Evolutionary conservation across 64 coral and sea anemone species (phyloP).

Genomic region (Montipora efflorescens): DNA sequence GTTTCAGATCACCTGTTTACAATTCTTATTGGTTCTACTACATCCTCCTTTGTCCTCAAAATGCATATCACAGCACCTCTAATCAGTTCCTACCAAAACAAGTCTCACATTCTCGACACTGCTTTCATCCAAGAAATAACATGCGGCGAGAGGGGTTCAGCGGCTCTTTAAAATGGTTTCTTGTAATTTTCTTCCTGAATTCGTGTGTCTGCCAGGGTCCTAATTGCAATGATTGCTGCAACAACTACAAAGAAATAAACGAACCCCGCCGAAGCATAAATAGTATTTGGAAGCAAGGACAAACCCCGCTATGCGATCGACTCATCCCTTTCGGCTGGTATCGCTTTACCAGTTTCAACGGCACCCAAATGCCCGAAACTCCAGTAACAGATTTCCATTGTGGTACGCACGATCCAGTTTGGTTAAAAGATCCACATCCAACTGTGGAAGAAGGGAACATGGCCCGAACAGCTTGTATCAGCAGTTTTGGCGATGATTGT

Average conservation of each 20-base stretch:
- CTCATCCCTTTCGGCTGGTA: neutral
- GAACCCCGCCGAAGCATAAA: neutral
- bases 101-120: too few species aligned
- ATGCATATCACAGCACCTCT: too few species aligned
- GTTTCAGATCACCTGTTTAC: too few species aligned
- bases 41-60: too few species aligned
- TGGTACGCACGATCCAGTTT: constrained; percentile 59
- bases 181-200: too few species aligned
- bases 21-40: too few species aligned
- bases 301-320: constrained; percentile 37
- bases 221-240: neutral
- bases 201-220: too few species aligned
- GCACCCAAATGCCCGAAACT: constrained; percentile 3
- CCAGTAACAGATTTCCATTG: neutral
- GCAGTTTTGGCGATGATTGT: neutral
- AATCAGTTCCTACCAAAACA: too few species aligned
- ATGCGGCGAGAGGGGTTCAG: fast-evolving
- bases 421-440: constrained; percentile 34
- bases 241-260: neutral
- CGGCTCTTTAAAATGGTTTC: too few species aligned
- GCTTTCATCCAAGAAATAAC: too few species aligned
- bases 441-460: neutral
- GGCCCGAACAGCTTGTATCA: neutral
- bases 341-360: constrained; percentile 6
- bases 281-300: neutral